Evolutionary conservation across 2,113 vertebrate species (phyloP), one percentile per base, ranked within the genome.

Genomic region (Coryphaenoides rupestris): DNA sequence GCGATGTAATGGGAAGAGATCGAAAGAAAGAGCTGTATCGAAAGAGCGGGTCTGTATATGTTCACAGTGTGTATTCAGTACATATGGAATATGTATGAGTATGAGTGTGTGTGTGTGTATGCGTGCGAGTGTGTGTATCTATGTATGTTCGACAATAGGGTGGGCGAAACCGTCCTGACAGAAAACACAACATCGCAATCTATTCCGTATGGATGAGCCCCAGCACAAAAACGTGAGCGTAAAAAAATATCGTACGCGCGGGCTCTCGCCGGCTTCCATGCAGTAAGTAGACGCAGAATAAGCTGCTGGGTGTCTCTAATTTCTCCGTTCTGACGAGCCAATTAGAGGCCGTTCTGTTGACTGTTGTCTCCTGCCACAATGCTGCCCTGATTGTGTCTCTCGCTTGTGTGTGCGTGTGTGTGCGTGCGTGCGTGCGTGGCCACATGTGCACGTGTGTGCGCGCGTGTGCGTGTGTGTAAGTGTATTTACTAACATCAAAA

Each of bases 401-500:
- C 16, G 59, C 62, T 62, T 55, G 55, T 7, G 64, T 78, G 54
- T 22, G 13, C 4, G 21, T 6, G 53, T 81, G 58, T 22, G 33
- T 73, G 24, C 21, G n/a, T 60, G 21, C 53, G 24, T 61, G 53
- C 49, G 21, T 58, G 16, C 60, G 24, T 58, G 58, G 21, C 33
- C 62, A 50, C 63, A 50, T 58, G 60, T 24, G 58, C n/a, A n/a
- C n/a, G n/a, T n/a, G n/a, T 56, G 33, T 22, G 52, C 16, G 47
- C 12, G 69, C 19, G 68, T 23, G 58, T 40, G 21, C 24, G 28
- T 12, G 47, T 22, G 65, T 58, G 79, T 45, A 57, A 61, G 73
- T 62, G 74, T 87, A 82, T 89, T 90, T 89, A 89, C 87, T 79
- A 86, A 86, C 83, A 79, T 82, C 77, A 76, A 73, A 78, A 76